Percentiles rank a stretch among this genome's conserved stretches.
These are phyloP conservation scores for Clitarchus hookeri DNA, from an alignment of 2,888 invertebrate species.

Conservation along the genomic window DNA sequence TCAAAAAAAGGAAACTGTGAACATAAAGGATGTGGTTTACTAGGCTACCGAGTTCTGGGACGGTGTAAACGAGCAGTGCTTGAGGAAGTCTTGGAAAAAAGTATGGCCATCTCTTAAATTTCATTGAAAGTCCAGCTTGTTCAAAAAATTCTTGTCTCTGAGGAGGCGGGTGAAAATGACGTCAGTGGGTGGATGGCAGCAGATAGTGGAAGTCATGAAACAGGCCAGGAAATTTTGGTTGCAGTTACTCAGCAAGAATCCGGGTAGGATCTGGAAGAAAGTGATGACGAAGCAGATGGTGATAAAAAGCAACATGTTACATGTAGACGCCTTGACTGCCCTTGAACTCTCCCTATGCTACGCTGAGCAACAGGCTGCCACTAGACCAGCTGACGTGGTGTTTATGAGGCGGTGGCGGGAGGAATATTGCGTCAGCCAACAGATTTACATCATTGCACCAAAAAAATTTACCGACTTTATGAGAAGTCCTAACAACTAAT, in stretches of 20 bases:
- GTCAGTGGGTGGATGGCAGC: background rate
- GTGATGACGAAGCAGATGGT: background rate
- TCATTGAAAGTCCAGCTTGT: background rate
- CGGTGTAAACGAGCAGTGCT: background rate
- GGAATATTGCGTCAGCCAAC: slow-evolving; percentile 18
- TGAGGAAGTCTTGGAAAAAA: slow-evolving; percentile 15
- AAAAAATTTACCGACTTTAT: background rate
- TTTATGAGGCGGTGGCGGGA: background rate
- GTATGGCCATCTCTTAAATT: background rate
- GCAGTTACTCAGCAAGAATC: background rate
- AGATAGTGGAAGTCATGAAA: background rate
- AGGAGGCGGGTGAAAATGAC: background rate
- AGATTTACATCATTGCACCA: background rate
- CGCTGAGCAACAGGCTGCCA: background rate
- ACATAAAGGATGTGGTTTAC: background rate
- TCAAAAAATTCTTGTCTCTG: background rate
- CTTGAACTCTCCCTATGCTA: background rate
- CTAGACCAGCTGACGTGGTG: slow-evolving; percentile 10
- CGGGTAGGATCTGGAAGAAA: background rate
- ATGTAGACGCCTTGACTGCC: background rate
- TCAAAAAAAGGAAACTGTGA: background rate
- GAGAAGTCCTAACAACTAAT: background rate
- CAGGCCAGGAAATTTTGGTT: background rate
- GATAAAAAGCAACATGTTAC: slow-evolving; percentile 15
- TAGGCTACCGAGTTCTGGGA: background rate